Percentiles rank a stretch among this genome's conserved stretches.
These are phyloP conservation scores for Xylota sylvarum DNA, from an alignment of 2,888 invertebrate genomes.

Conservation along the genomic window DNA sequence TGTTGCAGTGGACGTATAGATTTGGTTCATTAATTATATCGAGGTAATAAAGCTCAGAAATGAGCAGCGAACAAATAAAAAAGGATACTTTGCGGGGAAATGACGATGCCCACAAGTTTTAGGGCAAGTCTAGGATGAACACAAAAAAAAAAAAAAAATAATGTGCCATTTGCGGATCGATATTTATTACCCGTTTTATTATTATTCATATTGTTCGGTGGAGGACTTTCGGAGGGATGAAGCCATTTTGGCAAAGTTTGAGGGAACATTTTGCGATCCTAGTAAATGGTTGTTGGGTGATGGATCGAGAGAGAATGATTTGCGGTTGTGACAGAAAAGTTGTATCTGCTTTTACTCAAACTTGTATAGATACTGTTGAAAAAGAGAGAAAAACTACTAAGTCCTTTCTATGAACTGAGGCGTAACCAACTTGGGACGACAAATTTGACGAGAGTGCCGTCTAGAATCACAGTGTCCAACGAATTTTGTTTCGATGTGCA, in stretches of 20 bases:
- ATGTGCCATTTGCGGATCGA: conserved; percentile 58
- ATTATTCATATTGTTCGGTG: conserved; percentile 53
- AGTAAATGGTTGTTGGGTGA: neutral
- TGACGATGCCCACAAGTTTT: conserved; percentile 18
- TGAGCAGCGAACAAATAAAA: conserved; percentile 51
- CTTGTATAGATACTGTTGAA: no score
- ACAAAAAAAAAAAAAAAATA: conserved; percentile 35
- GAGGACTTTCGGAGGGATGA: neutral
- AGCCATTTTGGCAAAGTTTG: neutral
- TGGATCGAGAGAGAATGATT: neutral
- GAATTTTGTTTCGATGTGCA: no score
- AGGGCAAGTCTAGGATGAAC: neutral
- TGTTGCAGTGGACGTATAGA: conserved; percentile 48
- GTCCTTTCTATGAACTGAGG: no score
- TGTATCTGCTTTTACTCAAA: no score
- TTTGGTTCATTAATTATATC: conserved; percentile 75
- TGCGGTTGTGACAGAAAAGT: no score
- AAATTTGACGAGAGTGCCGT: no score
- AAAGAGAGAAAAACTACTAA: no score
- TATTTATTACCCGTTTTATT: conserved; percentile 66
- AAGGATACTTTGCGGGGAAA: conserved; percentile 22
- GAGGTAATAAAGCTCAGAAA: conserved; percentile 65
- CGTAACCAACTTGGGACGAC: no score
- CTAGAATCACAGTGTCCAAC: no score
- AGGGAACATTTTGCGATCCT: neutral